phyloP scores from a whole-genome alignment of 2,113 vertebrate genomes.

The Labeo rohita region DNA sequence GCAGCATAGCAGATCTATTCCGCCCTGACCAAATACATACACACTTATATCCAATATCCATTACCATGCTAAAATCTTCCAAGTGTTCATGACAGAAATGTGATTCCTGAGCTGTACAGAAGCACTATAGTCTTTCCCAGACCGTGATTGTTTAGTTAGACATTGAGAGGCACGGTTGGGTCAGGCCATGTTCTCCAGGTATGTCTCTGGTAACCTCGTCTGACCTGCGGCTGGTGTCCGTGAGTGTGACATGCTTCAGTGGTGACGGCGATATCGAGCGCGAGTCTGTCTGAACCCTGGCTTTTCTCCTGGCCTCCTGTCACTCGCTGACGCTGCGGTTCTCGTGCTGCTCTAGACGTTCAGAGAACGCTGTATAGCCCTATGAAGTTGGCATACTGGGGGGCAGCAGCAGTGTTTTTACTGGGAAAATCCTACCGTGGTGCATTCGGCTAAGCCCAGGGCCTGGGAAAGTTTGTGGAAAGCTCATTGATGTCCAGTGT shows the following conservation, averaged over 20 bases:
- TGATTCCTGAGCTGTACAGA: neutral
- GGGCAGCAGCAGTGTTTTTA: slow-evolving; percentile 68
- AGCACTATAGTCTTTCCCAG: neutral
- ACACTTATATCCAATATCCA: no score
- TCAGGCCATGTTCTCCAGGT: neutral
- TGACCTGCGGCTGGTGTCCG: slow-evolving; percentile 18
- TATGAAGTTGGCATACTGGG: slow-evolving; percentile 38
- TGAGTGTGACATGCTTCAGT: slow-evolving; percentile 29
- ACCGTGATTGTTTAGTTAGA: neutral
- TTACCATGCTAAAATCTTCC: no score
- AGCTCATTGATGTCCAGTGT: slow-evolving; percentile 73
- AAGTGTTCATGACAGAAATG: neutral
- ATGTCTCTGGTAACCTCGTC: slow-evolving; percentile 25
- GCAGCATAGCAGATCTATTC: no score
- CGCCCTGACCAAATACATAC: no score
- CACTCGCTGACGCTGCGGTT: slow-evolving; percentile 54
- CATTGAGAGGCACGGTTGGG: neutral
- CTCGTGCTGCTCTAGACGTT: slow-evolving; percentile 36
- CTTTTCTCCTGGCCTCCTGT: slow-evolving; percentile 39
- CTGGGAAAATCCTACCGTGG: slow-evolving; percentile 70
- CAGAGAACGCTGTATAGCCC: slow-evolving; percentile 17
- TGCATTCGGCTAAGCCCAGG: slow-evolving; percentile 71
- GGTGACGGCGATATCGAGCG: slow-evolving; percentile 34
- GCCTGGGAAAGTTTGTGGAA: slow-evolving; percentile 80
- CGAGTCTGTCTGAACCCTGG: slow-evolving; percentile 35